Evolutionary conservation across 2,113 vertebrate genomes (phyloP), one percentile per base, ranked within the genome.

Genomic region (Trematomus loennbergii): DNA sequence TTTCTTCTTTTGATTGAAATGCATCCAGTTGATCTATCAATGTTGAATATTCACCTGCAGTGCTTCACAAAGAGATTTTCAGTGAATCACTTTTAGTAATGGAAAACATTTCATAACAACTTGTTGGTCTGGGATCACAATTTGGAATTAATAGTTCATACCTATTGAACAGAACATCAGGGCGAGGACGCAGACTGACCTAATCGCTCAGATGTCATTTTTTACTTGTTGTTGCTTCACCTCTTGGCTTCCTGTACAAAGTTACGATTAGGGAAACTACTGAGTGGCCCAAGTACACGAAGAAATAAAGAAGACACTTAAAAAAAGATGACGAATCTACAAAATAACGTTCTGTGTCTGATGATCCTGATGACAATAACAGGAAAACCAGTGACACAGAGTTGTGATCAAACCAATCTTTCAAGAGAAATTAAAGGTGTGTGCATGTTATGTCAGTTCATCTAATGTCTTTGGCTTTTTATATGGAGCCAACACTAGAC

Each of bases 351-450:
- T 81, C 70, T 81, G 68, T n/a, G 29, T 74, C 68, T 68, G 22
- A 81, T 74, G 62, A 84, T 82, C 52, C 82, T 45, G 84, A 87
- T 91, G 82, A 60, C 78, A 79, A 87, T 89, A 78, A 87, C 85
- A 89, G 65, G 81, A 75, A 78, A 81, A 63, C 61, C 66, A 71
- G 85, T 78, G 40, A 75, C 83, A 69, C 65, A 70, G 79, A 68
- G 87, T 79, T 45, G 87, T 78, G 77, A 71, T 78, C 45, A 74
- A 82, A 83, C 78, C 43, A 62, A 81, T 83, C 73, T 67, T 15
- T 5, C 2, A n/a, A 62, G 60, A n/a, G 18, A 66, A 59, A 66
- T 46, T 67, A 1, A 33, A 53, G 63, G 63, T 48, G 78, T 53
- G 48, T 46, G 75, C 84, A 86, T 72, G 79, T 89, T 88, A 3